Percentiles rank a stretch among this genome's conserved stretches.
Evolutionary conservation across 1,140 invertebrate genomes (phyloP).

Genomic region (Zaprionus capensis): DNA sequence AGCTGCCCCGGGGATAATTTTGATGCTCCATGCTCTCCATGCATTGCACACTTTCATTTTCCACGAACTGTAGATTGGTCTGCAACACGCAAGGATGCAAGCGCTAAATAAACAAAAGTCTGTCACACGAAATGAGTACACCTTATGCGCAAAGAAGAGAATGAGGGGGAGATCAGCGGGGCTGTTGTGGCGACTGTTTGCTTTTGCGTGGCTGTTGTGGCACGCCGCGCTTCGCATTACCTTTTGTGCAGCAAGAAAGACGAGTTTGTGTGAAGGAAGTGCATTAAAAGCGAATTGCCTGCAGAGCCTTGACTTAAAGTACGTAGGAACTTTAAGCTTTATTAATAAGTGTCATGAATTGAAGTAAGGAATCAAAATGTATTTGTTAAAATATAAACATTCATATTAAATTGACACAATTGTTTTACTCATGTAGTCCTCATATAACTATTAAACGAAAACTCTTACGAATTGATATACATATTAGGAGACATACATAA

Average conservation of each 20-base stretch:
- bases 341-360: neutral
- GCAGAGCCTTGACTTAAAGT: slow-evolving; percentile 34
- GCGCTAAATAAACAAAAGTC: slow-evolving; percentile 68
- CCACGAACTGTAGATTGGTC: slow-evolving; percentile 10
- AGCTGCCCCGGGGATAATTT: slow-evolving; percentile 9
- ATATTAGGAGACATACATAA: too few relatives aligned
- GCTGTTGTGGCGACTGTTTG: slow-evolving; percentile 19
- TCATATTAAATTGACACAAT: too few relatives aligned
- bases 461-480: too few relatives aligned
- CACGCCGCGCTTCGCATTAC: slow-evolving; percentile 19
- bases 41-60: slow-evolving; percentile 14
- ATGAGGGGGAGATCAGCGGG: neutral
- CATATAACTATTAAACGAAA: too few relatives aligned
- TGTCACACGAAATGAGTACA: slow-evolving; percentile 68
- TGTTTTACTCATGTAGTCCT: too few relatives aligned
- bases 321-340: neutral
- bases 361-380: too few relatives aligned
- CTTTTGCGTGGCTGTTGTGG: slow-evolving; percentile 33
- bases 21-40: neutral
- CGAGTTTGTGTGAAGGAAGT: slow-evolving; percentile 56
- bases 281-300: slow-evolving; percentile 66
- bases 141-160: neutral
- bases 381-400: too few relatives aligned
- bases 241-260: slow-evolving; percentile 44
- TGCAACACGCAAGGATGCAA: slow-evolving; percentile 37